A percentile compares a stretch with the other conserved stretches of the same genome.
Evolutionary conservation across 2,888 invertebrate species (phyloP).

Genomic region (Limnephilus marmoratus): DNA sequence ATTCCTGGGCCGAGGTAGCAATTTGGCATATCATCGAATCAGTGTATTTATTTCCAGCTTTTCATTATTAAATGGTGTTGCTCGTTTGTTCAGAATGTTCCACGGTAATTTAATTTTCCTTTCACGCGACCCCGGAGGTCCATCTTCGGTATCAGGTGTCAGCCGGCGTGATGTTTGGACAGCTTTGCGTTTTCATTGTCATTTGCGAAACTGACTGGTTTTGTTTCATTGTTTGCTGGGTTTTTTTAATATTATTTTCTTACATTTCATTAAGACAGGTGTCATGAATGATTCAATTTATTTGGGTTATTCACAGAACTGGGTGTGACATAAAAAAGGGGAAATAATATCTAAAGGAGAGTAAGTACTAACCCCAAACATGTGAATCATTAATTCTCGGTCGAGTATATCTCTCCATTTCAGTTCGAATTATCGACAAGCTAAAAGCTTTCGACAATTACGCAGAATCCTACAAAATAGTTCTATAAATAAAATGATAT

Average conservation of each 20-base stretch:
- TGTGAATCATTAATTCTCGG: background rate
- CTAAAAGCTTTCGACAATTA: background rate
- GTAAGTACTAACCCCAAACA: background rate
- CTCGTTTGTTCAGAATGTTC: slow-evolving; percentile 2
- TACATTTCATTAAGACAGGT: background rate
- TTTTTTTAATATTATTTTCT: background rate
- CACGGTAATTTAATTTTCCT: background rate
- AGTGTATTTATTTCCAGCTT: background rate
- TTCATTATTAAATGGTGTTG: background rate
- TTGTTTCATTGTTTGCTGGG: background rate
- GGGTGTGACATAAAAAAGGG: background rate
- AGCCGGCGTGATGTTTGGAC: slow-evolving; percentile 28
- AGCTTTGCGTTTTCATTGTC: slow-evolving; percentile 38
- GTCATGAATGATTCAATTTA: slow-evolving; percentile 3
- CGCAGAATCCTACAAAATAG: background rate
- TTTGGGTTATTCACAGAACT: background rate
- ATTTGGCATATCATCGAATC: background rate
- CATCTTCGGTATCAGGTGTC: slow-evolving; percentile 12
- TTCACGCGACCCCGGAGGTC: slow-evolving; percentile 15
- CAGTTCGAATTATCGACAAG: background rate
- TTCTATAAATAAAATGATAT: background rate
- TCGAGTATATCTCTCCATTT: background rate
- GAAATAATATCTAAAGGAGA: background rate
- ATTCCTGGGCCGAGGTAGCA: background rate
- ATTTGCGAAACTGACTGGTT: background rate